These are phyloP conservation scores for Leucophenga maculata DNA, from an alignment of 2,888 invertebrate species.

Conservation along the genomic window DNA sequence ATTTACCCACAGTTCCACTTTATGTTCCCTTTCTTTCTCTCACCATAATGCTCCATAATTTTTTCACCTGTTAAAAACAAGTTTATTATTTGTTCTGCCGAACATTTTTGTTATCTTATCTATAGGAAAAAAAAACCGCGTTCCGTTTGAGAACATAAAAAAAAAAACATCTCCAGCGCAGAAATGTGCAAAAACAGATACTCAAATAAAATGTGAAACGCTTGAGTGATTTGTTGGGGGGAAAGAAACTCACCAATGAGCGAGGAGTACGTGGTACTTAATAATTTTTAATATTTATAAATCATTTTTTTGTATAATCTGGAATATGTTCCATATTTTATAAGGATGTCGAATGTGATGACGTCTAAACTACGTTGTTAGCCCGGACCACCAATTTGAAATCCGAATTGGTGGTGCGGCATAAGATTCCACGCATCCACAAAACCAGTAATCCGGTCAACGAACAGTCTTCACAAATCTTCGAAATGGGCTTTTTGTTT, in stretches of 20 bases:
- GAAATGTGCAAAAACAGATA: constrained; percentile 7
- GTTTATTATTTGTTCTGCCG: background rate
- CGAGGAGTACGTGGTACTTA: background rate
- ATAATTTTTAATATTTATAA: background rate
- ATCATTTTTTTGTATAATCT: too few relatives aligned
- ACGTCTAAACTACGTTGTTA: too few relatives aligned
- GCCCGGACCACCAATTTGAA: too few relatives aligned
- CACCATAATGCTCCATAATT: background rate
- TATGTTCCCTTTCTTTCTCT: too few relatives aligned
- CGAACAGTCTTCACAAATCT: too few relatives aligned
- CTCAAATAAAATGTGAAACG: background rate
- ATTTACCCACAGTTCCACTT: background rate
- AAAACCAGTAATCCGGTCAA: too few relatives aligned
- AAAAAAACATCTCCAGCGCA: background rate
- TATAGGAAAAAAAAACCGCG: background rate
- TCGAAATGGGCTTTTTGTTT: too few relatives aligned
- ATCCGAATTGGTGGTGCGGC: too few relatives aligned
- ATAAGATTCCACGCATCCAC: too few relatives aligned
- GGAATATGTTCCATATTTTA: too few relatives aligned
- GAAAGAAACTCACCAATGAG: background rate
- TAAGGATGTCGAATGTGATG: too few relatives aligned
- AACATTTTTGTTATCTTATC: constrained; percentile 28
- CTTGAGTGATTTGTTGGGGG: background rate
- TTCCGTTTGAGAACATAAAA: background rate
- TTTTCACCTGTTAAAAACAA: constrained; percentile 16